phyloP scores from a whole-genome alignment of 2,113 vertebrate species.

The Chrysochloris asiatica region DNA sequence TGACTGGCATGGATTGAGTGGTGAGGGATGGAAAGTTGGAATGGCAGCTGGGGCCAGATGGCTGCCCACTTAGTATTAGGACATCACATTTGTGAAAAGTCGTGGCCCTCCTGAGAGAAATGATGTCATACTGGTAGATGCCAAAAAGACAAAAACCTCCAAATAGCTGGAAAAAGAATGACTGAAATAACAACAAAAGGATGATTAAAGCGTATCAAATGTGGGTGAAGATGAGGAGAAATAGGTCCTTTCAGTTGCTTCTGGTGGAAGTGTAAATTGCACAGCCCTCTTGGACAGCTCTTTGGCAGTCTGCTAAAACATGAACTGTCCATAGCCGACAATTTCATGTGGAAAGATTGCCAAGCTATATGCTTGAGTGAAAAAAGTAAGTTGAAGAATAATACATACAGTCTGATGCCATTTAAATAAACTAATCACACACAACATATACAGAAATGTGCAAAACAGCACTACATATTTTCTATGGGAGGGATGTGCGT shows the following conservation, averaged over 20 bases:
- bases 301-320: slow-evolving; percentile 37
- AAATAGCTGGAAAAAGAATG: slow-evolving; percentile 20
- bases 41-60: neutral
- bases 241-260: neutral
- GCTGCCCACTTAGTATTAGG: neutral
- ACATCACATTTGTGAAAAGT: neutral
- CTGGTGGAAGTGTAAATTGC: slow-evolving; percentile 10
- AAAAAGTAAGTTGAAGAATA: slow-evolving; percentile 3
- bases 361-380: neutral
- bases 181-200: neutral
- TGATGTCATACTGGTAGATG: neutral
- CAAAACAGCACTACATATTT: neutral
- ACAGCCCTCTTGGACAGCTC: slow-evolving; percentile 1
- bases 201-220: neutral
- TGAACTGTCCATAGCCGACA: slow-evolving; percentile 11
- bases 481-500: neutral
- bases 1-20: neutral
- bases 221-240: neutral
- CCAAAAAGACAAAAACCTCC: slow-evolving; percentile 7
- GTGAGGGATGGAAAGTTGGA: neutral
- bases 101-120: neutral
- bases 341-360: neutral
- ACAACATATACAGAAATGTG: neutral
- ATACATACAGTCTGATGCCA: neutral
- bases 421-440: slow-evolving; percentile 22